Evolutionary conservation across 2,888 invertebrate genomes (phyloP).

Genomic region (Carcina quercana): DNA sequence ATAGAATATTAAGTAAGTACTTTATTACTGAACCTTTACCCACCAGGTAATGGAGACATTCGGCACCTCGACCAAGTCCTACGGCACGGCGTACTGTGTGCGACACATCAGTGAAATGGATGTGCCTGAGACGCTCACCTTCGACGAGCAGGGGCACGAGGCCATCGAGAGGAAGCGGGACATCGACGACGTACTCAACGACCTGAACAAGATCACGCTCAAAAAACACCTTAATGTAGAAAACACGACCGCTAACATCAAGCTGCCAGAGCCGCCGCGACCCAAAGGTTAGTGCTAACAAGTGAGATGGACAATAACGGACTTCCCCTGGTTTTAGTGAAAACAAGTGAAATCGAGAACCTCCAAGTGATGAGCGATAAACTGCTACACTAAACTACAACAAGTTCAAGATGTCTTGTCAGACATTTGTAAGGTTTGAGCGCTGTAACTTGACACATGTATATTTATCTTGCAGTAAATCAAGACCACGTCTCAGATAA

Average conservation of each 20-base stretch:
- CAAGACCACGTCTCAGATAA: constrained; percentile 38
- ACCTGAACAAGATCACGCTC: constrained; percentile 60
- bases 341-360: too few species aligned
- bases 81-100: constrained; percentile 48
- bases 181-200: constrained; percentile 62
- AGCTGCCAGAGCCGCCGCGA: constrained; percentile 49
- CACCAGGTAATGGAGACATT: constrained; percentile 70
- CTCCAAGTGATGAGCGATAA: too few species aligned
- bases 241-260: constrained; percentile 65
- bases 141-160: constrained; percentile 55
- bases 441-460: too few species aligned
- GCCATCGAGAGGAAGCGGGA: constrained; percentile 46
- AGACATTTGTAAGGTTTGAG: too few species aligned
- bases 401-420: too few species aligned
- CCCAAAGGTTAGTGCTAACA: constrained; percentile 34
- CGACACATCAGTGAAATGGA: constrained; percentile 53
- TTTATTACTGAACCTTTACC: too few species aligned
- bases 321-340: too few species aligned
- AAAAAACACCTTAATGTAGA: constrained; percentile 62
- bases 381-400: too few species aligned
- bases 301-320: constrained; percentile 54
- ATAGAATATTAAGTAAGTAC: too few species aligned
- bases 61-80: constrained; percentile 42
- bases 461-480: too few species aligned
- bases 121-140: constrained; percentile 33